Conservation (phyloP, 2,888 invertebrate species). For the Drosophila affinis region DNA sequence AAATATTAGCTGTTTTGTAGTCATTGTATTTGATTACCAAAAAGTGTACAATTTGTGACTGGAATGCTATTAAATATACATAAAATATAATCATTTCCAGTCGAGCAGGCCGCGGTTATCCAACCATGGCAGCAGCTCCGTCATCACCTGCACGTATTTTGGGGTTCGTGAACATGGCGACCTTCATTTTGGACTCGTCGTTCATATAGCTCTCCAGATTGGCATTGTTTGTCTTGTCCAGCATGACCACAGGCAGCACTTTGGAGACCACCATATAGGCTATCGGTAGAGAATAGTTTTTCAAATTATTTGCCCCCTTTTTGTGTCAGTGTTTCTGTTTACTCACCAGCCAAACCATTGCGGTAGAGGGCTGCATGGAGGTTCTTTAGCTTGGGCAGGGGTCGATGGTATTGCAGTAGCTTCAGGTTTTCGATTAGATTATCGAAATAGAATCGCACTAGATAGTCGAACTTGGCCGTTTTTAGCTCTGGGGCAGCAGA, state of each 20-base stretch:
- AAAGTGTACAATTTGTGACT: background rate
- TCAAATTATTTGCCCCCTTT: background rate
- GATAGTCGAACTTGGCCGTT: slow-evolving; percentile 79
- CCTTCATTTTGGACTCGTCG: slow-evolving; percentile 77
- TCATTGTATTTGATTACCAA: slow-evolving; percentile 15
- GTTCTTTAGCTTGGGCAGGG: slow-evolving; percentile 79
- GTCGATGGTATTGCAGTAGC: slow-evolving; percentile 79
- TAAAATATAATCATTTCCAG: slow-evolving; percentile 63
- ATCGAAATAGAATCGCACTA: slow-evolving; percentile 81
- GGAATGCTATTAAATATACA: slow-evolving; percentile 13
- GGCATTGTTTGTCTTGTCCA: slow-evolving; percentile 71
- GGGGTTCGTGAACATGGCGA: slow-evolving; percentile 78
- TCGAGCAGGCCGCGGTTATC: slow-evolving; percentile 82
- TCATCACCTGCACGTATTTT: slow-evolving; percentile 79
- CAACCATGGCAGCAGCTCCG: slow-evolving; percentile 80
- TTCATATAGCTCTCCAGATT: slow-evolving; percentile 59
- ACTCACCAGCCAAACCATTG: slow-evolving; percentile 79
- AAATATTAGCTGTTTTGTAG: background rate
- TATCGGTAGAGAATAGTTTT: slow-evolving; percentile 18
- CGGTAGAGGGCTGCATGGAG: slow-evolving; percentile 77
- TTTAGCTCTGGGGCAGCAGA: slow-evolving; percentile 77
- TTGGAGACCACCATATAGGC: slow-evolving; percentile 81
- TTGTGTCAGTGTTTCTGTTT: no score
- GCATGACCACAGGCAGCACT: slow-evolving; percentile 79
- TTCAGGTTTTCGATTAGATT: slow-evolving; percentile 79